Evolutionary conservation across 2,888 invertebrate genomes (phyloP), one percentile per base, ranked within the genome.

Genomic region (Molanna angustata): DNA sequence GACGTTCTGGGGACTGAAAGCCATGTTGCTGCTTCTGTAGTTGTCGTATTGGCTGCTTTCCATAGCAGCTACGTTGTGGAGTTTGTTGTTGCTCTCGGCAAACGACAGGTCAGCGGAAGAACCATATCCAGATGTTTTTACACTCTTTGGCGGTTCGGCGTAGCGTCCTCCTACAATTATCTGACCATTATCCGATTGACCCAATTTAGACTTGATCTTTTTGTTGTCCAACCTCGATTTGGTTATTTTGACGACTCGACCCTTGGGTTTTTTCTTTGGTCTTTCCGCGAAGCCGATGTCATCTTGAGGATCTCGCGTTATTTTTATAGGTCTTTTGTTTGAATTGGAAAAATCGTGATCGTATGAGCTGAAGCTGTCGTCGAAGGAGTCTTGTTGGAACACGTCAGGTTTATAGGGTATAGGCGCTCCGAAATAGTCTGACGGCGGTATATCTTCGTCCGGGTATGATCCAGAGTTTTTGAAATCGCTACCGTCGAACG

Each of bases 131-230:
- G 49, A 40, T 27, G 52, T 47, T 22, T 40, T 42, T 6, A 33
- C 18, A 11, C 14, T 41, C 35, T 49, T 59, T 13, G 65, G 62
- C 3, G 64, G 64, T 13, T 62, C 66, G 0, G 65, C 66, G 19
- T 64, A 65, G 16, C 64, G 57, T 7, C 63, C 64, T 13, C 60
- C 61, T 1, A 59, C 51, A 7, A 49, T 55, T 3, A 54, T 37
- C 21, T 40, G 49, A 9, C 41, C 20, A 1, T 33, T 19, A 13
- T 33, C 27, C 9, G 42, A 20, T 4, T 35, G 4, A n/a, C 11
- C 32, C 4, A 20, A 6, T 32, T 27, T 44, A 13, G 31, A 7
- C 9, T 31, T 48, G 40, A 46, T 42, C 13, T 52, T 55, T 14
- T 46, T 52, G 11, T 7, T 33, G 13, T 27, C 18, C 7, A 9